These are phyloP conservation scores for Trisateles emortualis DNA, from an alignment of 2,888 invertebrate species.

Conservation along the genomic window DNA sequence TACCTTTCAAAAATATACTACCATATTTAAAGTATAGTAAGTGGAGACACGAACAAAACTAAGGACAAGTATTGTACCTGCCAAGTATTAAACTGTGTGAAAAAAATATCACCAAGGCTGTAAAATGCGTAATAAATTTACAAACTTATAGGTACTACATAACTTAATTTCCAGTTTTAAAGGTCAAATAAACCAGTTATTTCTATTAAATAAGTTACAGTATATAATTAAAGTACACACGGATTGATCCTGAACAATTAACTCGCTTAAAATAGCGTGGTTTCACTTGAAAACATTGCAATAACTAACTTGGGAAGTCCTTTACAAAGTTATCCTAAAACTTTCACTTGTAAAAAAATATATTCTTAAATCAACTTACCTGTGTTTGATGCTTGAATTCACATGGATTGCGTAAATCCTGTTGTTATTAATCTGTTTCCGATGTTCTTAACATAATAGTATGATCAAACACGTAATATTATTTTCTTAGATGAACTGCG, in stretches of 20 bases:
- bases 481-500: conserved; percentile 54
- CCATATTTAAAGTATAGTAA: not conserved
- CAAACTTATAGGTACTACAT: conserved; percentile 7
- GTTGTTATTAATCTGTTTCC: conserved; percentile 54
- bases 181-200: conserved; percentile 43
- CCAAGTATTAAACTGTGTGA: too few relatives aligned
- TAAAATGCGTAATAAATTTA: conserved; percentile 2
- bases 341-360: conserved; percentile 69
- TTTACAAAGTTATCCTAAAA: conserved; percentile 36
- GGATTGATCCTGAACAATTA: conserved; percentile 4
- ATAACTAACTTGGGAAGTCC: conserved; percentile 9
- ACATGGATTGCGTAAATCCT: conserved; percentile 60
- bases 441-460: conserved; percentile 63
- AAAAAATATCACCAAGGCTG: conserved; percentile 45
- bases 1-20: not conserved
- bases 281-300: conserved; percentile 37
- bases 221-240: not conserved
- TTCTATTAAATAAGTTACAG: conserved; percentile 5
- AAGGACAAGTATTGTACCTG: conserved; percentile 32
- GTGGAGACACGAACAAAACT: not conserved
- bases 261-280: not conserved
- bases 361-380: conserved; percentile 56
- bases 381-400: conserved; percentile 55
- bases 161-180: conserved; percentile 18
- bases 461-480: conserved; percentile 59